Evolutionary conservation across 2,888 invertebrate species (phyloP).

Genomic region (Seladonia tumulorum): DNA sequence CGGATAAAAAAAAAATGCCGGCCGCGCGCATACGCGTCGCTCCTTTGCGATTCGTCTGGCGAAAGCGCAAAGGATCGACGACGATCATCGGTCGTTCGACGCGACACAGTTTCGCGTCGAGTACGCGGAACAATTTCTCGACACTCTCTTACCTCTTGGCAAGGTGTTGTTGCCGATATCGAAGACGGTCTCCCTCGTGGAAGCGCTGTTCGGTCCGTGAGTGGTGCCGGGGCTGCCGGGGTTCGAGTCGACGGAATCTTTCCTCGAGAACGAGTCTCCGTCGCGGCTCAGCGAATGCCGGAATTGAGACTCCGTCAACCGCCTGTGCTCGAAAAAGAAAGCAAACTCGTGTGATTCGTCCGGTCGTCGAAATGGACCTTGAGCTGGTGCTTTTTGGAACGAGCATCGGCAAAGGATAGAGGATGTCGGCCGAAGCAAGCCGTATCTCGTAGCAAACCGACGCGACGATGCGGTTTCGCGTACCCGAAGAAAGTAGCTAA

Average conservation of each 20-base stretch:
- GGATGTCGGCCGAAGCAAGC: no score
- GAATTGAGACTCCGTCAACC: slow-evolving; percentile 81
- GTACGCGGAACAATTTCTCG: slow-evolving; percentile 65
- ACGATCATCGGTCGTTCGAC: slow-evolving; percentile 33
- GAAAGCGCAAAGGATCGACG: slow-evolving; percentile 14
- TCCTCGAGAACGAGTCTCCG: slow-evolving; percentile 77
- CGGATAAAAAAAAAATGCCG: slow-evolving; percentile 65
- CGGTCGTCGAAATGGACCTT: background rate
- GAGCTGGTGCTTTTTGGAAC: background rate
- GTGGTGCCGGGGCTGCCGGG: slow-evolving; percentile 76
- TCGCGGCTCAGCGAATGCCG: slow-evolving; percentile 80
- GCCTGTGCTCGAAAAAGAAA: slow-evolving; percentile 69
- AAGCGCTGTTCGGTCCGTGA: slow-evolving; percentile 73
- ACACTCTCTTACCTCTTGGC: slow-evolving; percentile 81
- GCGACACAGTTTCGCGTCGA: slow-evolving; percentile 69
- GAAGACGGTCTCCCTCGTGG: slow-evolving; percentile 79
- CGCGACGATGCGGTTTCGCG: background rate
- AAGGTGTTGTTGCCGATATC: slow-evolving; percentile 81
- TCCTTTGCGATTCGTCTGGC: background rate
- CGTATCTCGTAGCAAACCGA: background rate
- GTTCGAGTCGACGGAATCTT: slow-evolving; percentile 75
- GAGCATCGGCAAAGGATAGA: background rate
- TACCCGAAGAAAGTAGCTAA: background rate
- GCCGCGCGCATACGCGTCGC: background rate
- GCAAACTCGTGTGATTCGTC: slow-evolving; percentile 20